phyloP scores from a whole-genome alignment of 2,113 vertebrate species.

The Muntiacus reevesi region DNA sequence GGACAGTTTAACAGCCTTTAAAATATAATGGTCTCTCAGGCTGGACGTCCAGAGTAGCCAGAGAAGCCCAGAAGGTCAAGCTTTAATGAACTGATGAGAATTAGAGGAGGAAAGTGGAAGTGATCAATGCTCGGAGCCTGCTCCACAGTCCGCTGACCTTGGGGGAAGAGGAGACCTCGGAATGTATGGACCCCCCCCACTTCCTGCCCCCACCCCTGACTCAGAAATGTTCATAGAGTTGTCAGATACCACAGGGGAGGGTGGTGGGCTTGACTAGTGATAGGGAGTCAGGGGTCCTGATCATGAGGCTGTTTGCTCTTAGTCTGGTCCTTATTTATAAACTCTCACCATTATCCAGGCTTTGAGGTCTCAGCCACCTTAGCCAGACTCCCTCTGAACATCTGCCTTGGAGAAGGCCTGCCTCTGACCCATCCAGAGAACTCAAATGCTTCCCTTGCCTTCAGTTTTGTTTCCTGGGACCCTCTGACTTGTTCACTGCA shows the following conservation, averaged over 20 bases:
- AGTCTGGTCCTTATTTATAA: neutral
- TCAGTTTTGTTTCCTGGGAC: neutral
- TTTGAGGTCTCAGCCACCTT: neutral
- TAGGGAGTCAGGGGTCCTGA: neutral
- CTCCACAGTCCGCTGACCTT: conserved; percentile 74
- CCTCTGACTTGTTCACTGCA: neutral
- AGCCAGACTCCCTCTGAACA: neutral
- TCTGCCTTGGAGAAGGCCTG: too few species aligned
- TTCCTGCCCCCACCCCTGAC: neutral
- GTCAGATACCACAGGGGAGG: neutral
- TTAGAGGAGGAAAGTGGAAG: conserved; percentile 72
- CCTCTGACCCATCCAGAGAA: neutral
- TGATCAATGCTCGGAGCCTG: conserved; percentile 53
- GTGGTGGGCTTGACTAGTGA: neutral
- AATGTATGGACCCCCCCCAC: neutral
- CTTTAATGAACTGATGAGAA: conserved; percentile 81
- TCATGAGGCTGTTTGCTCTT: neutral
- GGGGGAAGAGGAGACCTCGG: conserved; percentile 41
- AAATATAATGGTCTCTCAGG: conserved; percentile 62
- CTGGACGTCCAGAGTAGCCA: conserved; percentile 53
- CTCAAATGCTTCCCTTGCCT: neutral
- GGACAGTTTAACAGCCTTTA: conserved; percentile 72
- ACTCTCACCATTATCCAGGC: neutral
- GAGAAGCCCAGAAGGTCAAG: conserved; percentile 74
- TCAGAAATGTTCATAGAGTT: neutral